These are phyloP conservation scores for Falco concolor DNA, from an alignment of 2,797 vertebrate genomes.

Conservation along the genomic window DNA sequence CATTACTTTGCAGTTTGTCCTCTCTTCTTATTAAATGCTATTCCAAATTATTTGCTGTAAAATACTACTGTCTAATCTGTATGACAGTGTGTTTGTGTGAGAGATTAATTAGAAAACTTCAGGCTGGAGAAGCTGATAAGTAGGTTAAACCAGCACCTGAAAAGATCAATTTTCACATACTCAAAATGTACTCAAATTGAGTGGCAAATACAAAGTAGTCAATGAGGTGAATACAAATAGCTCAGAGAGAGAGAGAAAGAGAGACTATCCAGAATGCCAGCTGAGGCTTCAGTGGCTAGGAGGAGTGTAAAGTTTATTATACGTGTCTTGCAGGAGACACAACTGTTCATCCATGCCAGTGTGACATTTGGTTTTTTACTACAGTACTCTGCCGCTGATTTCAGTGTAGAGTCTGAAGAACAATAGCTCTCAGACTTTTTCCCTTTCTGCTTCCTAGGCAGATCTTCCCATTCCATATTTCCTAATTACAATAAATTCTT, in stretches of 20 bases:
- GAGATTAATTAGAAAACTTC: neutral
- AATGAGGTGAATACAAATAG: neutral
- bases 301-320: neutral
- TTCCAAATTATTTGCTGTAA: neutral
- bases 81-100: neutral
- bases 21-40: neutral
- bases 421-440: neutral
- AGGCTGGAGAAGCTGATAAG: neutral
- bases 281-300: neutral
- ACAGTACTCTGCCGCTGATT: neutral
- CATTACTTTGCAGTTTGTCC: neutral
- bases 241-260: neutral
- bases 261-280: neutral
- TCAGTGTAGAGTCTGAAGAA: neutral
- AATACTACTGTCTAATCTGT: neutral
- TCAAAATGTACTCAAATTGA: neutral
- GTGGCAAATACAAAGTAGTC: neutral
- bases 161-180: neutral
- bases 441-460: neutral
- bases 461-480: neutral
- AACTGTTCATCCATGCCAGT: neutral
- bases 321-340: neutral
- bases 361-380: neutral
- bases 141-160: neutral
- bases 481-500: neutral